A percentile compares a stretch with the other conserved stretches of the same genome.
Conservation (phyloP, 2,113 vertebrate species). For the Peucedramus taeniatus region DNA sequence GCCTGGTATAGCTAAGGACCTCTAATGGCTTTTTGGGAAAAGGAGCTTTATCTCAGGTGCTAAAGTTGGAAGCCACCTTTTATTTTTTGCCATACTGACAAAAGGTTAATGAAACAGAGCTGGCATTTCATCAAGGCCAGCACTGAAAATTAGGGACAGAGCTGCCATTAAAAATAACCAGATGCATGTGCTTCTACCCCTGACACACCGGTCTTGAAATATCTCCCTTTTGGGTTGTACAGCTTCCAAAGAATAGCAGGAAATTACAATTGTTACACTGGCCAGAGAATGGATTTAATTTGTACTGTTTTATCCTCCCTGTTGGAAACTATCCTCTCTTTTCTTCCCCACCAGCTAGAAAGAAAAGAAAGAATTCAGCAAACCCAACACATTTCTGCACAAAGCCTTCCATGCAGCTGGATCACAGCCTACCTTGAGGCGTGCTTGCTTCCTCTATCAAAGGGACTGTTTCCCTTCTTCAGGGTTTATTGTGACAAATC, state of each 20-base stretch:
- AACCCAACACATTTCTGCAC: slow-evolving; percentile 19
- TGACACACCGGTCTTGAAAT: slow-evolving; percentile 57
- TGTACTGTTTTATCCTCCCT: slow-evolving; percentile 63
- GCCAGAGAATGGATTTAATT: slow-evolving; percentile 67
- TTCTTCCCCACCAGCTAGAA: slow-evolving; percentile 13
- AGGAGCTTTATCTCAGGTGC: background rate
- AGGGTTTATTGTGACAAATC: background rate
- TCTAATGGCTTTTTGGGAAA: background rate
- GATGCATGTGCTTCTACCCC: slow-evolving; percentile 25
- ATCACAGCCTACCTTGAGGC: background rate
- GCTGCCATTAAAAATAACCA: slow-evolving; percentile 63
- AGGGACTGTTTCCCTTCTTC: background rate
- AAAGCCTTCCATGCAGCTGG: slow-evolving; percentile 10
- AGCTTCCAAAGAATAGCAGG: slow-evolving; percentile 63
- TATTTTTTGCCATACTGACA: background rate
- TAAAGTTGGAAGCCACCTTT: background rate
- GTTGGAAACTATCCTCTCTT: slow-evolving; percentile 48
- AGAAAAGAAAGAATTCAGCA: background rate
- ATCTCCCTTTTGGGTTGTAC: slow-evolving; percentile 51
- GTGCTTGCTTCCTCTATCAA: background rate
- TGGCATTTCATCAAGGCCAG: slow-evolving; percentile 44
- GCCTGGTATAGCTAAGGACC: background rate
- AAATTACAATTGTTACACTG: slow-evolving; percentile 64
- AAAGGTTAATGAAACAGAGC: slow-evolving; percentile 29
- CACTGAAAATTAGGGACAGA: slow-evolving; percentile 49